These are phyloP conservation scores for Momotus momota DNA, from an alignment of 2,797 vertebrate genomes.

Conservation along the genomic window DNA sequence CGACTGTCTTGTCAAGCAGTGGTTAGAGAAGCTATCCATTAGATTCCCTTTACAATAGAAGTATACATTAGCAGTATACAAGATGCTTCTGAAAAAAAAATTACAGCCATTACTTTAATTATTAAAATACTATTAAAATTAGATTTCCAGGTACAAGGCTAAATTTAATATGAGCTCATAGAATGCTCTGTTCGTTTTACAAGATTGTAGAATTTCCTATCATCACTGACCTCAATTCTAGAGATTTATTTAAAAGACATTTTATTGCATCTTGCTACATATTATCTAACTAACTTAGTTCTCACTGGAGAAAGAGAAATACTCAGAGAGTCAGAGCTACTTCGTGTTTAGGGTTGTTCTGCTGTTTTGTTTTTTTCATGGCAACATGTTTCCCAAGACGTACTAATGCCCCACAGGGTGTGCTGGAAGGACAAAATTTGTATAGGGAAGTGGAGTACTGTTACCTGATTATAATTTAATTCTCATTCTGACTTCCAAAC, in stretches of 20 bases:
- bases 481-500: neutral
- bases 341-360: neutral
- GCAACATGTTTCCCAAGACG: accelerated
- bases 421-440: neutral
- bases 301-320: neutral
- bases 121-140: neutral
- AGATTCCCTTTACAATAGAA: neutral
- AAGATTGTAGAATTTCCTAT: neutral
- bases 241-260: neutral
- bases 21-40: neutral
- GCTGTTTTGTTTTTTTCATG: neutral
- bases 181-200: neutral
- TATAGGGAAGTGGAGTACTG: neutral
- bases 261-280: neutral
- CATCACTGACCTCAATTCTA: neutral
- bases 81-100: neutral
- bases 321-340: neutral
- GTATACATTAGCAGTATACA: neutral
- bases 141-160: neutral
- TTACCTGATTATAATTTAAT: neutral
- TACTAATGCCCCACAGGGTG: neutral
- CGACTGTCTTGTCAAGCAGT: neutral
- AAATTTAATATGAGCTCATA: neutral
- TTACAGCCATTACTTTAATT: neutral
- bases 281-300: neutral